Conservation (phyloP, 2,113 vertebrate species). For the Pygoscelis antarcticus region DNA sequence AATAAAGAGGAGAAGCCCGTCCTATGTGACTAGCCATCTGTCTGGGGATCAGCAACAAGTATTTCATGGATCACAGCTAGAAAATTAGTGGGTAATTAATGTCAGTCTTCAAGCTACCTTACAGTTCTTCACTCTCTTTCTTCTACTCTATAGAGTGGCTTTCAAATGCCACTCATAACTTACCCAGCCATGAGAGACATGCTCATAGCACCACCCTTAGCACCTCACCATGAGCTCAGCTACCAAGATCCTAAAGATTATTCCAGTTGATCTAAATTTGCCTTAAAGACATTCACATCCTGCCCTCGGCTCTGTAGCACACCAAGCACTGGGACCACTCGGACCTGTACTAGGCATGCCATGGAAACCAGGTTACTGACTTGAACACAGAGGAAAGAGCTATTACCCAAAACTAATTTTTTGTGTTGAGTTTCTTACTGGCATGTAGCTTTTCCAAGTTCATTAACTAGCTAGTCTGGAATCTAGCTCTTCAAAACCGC, state of each 20-base stretch:
- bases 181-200: fast-evolving
- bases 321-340: background rate
- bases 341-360: background rate
- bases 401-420: background rate
- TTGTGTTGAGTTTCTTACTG: background rate
- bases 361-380: background rate
- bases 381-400: fast-evolving
- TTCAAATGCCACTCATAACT: background rate
- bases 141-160: background rate
- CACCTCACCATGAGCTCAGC: background rate
- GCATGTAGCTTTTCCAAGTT: background rate
- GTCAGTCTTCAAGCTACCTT: slow-evolving; percentile 28
- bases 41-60: slow-evolving; percentile 52
- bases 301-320: background rate
- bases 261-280: background rate
- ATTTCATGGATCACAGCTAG: slow-evolving; percentile 24
- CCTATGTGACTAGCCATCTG: slow-evolving; percentile 62
- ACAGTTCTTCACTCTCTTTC: background rate
- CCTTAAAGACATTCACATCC: background rate
- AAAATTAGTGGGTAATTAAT: slow-evolving; percentile 54
- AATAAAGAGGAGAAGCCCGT: slow-evolving; percentile 47
- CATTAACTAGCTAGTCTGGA: background rate
- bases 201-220: background rate
- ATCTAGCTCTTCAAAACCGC: background rate
- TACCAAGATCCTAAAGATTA: background rate